phyloP scores from a whole-genome alignment of 2,113 vertebrate species.

The Protomyctophum bolini region DNA sequence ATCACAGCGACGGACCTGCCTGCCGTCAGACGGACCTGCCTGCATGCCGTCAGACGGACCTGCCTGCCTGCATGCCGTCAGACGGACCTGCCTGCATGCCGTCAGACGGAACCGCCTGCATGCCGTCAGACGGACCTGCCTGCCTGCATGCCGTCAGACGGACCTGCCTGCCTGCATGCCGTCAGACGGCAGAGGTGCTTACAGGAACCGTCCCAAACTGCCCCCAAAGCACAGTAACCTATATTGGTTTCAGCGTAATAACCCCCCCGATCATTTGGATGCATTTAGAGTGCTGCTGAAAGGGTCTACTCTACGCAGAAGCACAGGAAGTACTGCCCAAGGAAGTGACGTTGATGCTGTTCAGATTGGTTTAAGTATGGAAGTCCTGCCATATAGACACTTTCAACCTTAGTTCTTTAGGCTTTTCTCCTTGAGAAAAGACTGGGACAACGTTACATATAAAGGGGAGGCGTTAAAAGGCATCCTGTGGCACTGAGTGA shows the following conservation, averaged over 20 bases:
- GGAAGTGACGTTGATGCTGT: too few species aligned
- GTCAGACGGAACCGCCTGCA: not conserved
- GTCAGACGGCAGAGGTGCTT: constrained; percentile 9
- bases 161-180: not conserved
- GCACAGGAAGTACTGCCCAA: too few species aligned
- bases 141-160: too few species aligned
- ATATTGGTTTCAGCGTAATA: constrained; percentile 1
- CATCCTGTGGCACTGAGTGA: too few species aligned
- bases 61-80: not conserved
- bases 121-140: not conserved
- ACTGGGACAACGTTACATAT: too few species aligned
- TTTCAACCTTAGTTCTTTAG: too few species aligned
- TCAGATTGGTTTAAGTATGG: too few species aligned
- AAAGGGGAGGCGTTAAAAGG: too few species aligned
- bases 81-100: not conserved
- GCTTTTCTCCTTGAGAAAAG: too few species aligned
- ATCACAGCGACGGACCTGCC: constrained; percentile 15
- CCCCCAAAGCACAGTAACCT: constrained; percentile 35
- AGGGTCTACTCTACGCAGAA: too few species aligned
- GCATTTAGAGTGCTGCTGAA: too few species aligned
- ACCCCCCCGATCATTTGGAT: not conserved
- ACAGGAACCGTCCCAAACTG: constrained; percentile 17
- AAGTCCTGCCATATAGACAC: too few species aligned
- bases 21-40: not conserved
- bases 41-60: not conserved